Percentiles rank a stretch among this genome's conserved stretches.
These are phyloP conservation scores for Eptesicus fuscus DNA, from an alignment of 2,113 vertebrate genomes.

Conservation along the genomic window DNA sequence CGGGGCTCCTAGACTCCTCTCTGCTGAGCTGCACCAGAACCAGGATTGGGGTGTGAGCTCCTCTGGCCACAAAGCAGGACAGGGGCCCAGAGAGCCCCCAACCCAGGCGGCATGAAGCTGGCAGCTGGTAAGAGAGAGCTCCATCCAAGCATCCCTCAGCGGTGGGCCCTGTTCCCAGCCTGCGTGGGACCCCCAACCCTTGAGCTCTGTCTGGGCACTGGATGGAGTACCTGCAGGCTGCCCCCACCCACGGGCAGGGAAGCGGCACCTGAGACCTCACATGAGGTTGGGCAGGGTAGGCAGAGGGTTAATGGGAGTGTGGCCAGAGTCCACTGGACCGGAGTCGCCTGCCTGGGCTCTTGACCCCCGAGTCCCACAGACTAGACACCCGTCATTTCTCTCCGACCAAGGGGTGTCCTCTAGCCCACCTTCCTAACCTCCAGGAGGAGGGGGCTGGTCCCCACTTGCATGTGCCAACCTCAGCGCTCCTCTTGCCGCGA, in stretches of 20 bases:
- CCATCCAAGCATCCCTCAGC: background rate
- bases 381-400: background rate
- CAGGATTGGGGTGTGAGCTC: constrained; percentile 17
- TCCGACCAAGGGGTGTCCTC: background rate
- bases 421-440: background rate
- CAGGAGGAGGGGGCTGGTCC: background rate
- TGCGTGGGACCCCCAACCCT: background rate
- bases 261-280: background rate
- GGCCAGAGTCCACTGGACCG: background rate
- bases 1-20: background rate
- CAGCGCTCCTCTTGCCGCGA: background rate
- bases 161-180: background rate
- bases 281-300: background rate
- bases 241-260: background rate
- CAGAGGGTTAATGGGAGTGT: background rate
- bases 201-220: background rate
- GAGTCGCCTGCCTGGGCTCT: background rate
- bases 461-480: background rate
- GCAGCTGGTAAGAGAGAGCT: constrained; percentile 74
- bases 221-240: background rate
- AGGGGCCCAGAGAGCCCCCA: constrained; percentile 52
- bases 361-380: background rate
- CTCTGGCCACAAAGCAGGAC: constrained; percentile 56
- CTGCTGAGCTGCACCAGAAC: background rate
- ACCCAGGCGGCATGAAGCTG: constrained; percentile 47